Base-by-base conservation (phyloP, 2,797 vertebrate genomes). In the Tragopan temminckii region DNA sequence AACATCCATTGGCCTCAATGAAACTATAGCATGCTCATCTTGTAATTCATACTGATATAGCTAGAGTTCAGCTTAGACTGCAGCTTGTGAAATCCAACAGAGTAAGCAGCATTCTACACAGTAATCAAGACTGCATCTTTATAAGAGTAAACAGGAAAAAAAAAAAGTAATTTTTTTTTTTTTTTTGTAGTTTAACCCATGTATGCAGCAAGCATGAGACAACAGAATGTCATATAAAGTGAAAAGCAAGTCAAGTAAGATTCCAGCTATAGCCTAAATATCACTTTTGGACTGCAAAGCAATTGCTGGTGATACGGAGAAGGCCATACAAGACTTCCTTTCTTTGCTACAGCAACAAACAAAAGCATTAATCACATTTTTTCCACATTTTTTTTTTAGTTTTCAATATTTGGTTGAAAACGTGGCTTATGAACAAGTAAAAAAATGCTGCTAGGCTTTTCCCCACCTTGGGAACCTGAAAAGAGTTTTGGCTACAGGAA, bases 351-450 rank as follows among this genome's bases (percentile, higher is more conserved):
- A 43, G 42, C 42, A 43, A 43, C 42, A 43, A 43, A 43, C 42
- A 43, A 43, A 43, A 43, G 18, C 42, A 9, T 43, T 43, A 43
- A 8, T 43, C 42, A 43, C 42, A 43, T 43, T 43, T 43, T 80
- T 90, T 77, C n/a, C 70, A 61, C 27, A 5, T 33, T 13, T 24
- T 79, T 96, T 80, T 78, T 85, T 59, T 31, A 48, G 35, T 66
- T 80, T 61, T 91, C 74, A 76, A 72, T n/a, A n/a, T 75, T 85
- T 87, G 81, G 72, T 81, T 87, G 50, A 94, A 93, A 90, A 78
- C 10, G 11, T 7, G 58, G 58, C 27, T 85, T 58, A 64, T 0
- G 2, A 20, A 66, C 50, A 55, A 74, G 3, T 29, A n/a, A 63
- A 72, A 82, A 63, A 36, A 58, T 78, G 1, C 19, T 55, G 46